Percentiles rank a stretch among this genome's conserved stretches.
phyloP scores from a whole-genome alignment of 2,797 vertebrate species.

The Champsocephalus esox region DNA sequence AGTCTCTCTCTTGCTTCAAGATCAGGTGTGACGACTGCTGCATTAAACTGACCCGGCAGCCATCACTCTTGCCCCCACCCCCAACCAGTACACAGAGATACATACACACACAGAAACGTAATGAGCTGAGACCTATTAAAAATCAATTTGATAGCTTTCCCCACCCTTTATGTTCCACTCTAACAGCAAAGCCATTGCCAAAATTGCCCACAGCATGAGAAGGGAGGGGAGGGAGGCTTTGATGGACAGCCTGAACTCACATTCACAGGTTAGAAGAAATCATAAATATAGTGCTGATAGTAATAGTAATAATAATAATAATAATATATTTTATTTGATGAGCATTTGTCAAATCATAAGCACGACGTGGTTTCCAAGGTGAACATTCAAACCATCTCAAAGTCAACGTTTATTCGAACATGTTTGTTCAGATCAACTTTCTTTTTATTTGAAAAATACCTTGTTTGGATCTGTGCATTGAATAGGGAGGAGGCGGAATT shows the following conservation, averaged over 20 bases:
- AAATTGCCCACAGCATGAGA: slow-evolving; percentile 18
- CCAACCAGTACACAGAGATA: slow-evolving; percentile 8
- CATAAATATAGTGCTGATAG: too few species aligned
- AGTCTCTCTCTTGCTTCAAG: background rate
- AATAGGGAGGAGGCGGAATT: too few species aligned
- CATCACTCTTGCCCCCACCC: background rate
- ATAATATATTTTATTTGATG: too few species aligned
- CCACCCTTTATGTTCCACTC: slow-evolving; percentile 68
- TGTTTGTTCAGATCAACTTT: too few species aligned
- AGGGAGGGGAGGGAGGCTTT: slow-evolving; percentile 11
- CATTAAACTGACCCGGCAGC: slow-evolving; percentile 25
- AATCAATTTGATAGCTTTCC: slow-evolving; percentile 78
- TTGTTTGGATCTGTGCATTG: too few species aligned
- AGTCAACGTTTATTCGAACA: too few species aligned
- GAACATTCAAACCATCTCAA: too few species aligned
- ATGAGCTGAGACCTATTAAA: slow-evolving; percentile 79
- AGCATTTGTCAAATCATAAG: too few species aligned
- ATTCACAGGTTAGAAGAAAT: slow-evolving; percentile 44
- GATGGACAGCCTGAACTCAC: slow-evolving; percentile 41
- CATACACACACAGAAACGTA: slow-evolving; percentile 44
- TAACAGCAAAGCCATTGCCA: slow-evolving; percentile 65
- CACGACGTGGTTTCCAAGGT: too few species aligned
- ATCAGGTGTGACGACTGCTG: slow-evolving; percentile 38
- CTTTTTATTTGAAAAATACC: too few species aligned
- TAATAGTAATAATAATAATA: too few species aligned